These are phyloP conservation scores for Stegostoma tigrinum DNA, from an alignment of 2,113 vertebrate species.

Conservation along the genomic window DNA sequence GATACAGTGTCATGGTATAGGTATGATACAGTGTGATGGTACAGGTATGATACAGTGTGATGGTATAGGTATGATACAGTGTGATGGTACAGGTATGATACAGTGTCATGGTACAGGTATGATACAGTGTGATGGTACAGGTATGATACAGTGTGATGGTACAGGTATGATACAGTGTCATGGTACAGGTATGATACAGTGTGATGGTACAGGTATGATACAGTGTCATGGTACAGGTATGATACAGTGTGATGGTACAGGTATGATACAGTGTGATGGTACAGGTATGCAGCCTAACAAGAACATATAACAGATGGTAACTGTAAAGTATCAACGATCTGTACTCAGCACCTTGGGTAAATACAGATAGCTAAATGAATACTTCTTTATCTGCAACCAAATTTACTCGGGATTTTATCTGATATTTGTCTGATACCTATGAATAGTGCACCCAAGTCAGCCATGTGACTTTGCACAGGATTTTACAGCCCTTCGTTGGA, in stretches of 20 bases:
- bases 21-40: background rate
- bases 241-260: background rate
- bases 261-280: background rate
- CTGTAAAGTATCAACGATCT: background rate
- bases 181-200: too few relatives aligned
- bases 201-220: background rate
- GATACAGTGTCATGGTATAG: too few relatives aligned
- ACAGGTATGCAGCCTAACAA: background rate
- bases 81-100: background rate
- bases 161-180: too few relatives aligned
- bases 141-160: background rate
- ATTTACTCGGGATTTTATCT: background rate
- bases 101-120: too few relatives aligned
- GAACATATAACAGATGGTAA: background rate
- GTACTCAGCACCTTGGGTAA: background rate
- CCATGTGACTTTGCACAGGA: background rate
- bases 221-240: background rate
- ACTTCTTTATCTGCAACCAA: background rate
- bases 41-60: background rate
- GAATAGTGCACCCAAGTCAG: too few relatives aligned
- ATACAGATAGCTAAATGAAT: background rate
- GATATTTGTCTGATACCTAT: background rate
- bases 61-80: background rate
- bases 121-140: background rate
- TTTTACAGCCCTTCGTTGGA: too few relatives aligned